Evolutionary conservation across 1,140 invertebrate genomes (phyloP), one percentile per base, ranked within the genome.

Genomic region (Thaumetopoea pityocampa): DNA sequence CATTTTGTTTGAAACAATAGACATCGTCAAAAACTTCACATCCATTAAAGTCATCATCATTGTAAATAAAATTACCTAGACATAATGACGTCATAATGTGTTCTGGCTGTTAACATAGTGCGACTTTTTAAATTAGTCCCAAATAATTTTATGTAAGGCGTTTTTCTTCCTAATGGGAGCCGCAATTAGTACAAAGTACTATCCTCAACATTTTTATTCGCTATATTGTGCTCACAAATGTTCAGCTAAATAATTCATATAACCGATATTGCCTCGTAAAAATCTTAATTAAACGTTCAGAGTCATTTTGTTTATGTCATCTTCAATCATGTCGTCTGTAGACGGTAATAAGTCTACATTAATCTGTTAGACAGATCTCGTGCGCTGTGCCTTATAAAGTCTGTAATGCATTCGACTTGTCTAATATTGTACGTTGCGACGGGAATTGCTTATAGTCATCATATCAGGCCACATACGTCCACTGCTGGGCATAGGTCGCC

Each of bases 171-270:
- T 57, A 64, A 65, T 61, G 44, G 50, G 45, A 18, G 36, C 40
- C 33, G 63, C 61, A 68, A 72, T 72, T 72, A 67, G 66, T 59
- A 27, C 55, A 57, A 49, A 50, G 46, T 53, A 54, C 46, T 40
- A 47, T 40, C 61, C 63, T 56, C 55, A 64, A 59, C 51, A 61
- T 51, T 59, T 64, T 68, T 51, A 68, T 67, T 68, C 50, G 44
- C 28, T 51, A 52, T 67, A 67, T 67, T 64, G 51, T 44, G 46
- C 36, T 19, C 10, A 36, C 41, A 50, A 54, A 50, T 44, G 30
- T 44, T 47, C 30, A 34, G 34, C n/a, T n/a, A n/a, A n/a, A n/a
- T n/a, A n/a, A n/a, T n/a, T n/a, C n/a, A n/a, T n/a, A n/a, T n/a
- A n/a, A n/a, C n/a, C 15, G 34, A 40, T 44, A 36, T 43, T 23